Base-by-base conservation (phyloP, 2,888 invertebrate species). In the Sarcophaga variegata region DNA sequence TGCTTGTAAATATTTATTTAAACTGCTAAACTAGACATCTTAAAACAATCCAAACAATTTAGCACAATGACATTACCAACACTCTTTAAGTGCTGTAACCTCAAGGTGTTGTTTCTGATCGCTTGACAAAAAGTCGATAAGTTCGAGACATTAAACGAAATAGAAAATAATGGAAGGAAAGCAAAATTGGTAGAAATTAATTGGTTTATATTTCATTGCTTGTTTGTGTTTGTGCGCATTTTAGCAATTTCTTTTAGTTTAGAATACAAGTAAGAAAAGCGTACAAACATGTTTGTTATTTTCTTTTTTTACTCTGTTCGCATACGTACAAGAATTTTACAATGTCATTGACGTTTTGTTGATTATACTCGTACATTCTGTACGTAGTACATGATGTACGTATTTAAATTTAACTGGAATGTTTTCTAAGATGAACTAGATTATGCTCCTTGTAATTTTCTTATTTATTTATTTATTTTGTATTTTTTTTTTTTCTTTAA, bases 281-380 rank as follows among this genome's bases (percentile, higher is more conserved):
- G 17, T 64, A 70, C 54, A 22, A 64, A 82, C 64, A 60, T 17
- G 22, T 45, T 63, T 17, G 17, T 71, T 60, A 4, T 60, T 78
- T 45, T 37, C 2, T 37, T 37, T 37, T 10, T 37, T 37, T 37
- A 37, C 8, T 10, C 37, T 37, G 2, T 37, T 37, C 37, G 37
- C 37, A 37, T 37, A 3, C 37, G 10, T 10, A 37, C 22, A 74
- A 74, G 47, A 63, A 69, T 59, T 54, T 78, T 0, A 66, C 74
- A 85, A 78, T 85, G 78, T 70, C 85, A 78, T 77, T 85, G 74
- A 81, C 69, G 69, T 59, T 64, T 81, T 60, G 67, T 78, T 22
- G 54, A n/a, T 54, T 54, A 22, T 5, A 54, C 54, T 12, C 17
- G 17, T 54, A 54, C 17, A 54, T 54, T 14, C 54, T 54, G 54